Percentiles rank a stretch among this genome's conserved stretches.
Conservation (phyloP, 1,140 invertebrate species). For the Formica exsecta region DNA sequence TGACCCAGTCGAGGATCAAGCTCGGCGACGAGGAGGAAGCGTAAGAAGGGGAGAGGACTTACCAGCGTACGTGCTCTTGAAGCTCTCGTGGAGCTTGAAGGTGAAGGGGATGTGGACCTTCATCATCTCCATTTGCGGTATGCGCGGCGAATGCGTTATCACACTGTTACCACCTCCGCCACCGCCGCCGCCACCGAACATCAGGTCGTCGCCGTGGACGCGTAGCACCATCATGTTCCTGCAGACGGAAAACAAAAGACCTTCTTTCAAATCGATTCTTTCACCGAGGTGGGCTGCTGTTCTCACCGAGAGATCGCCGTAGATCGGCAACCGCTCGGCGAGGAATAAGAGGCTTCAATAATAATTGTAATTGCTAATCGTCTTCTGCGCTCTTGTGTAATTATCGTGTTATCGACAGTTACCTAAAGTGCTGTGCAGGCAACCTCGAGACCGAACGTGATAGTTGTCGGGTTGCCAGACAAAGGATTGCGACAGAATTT, state of each 20-base stretch:
- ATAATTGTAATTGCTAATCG: no score
- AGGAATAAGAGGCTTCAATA: no score
- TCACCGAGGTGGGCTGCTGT: no score
- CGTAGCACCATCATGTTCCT: constrained; percentile 92
- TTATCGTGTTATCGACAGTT: no score
- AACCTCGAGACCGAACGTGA: no score
- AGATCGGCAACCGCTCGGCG: no score
- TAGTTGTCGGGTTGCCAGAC: no score
- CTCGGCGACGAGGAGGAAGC: no score
- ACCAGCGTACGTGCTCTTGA: constrained; percentile 86
- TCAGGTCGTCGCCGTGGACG: constrained; percentile 90
- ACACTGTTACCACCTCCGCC: constrained; percentile 87
- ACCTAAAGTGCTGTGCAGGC: no score
- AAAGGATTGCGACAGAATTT: no score
- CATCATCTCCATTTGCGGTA: constrained; percentile 93
- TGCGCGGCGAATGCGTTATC: constrained; percentile 88
- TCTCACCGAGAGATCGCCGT: no score
- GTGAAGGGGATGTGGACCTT: constrained; percentile 93
- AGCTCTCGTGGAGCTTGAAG: constrained; percentile 90
- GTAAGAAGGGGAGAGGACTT: constrained; percentile 68
- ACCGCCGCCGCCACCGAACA: constrained; percentile 87
- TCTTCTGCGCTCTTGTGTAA: no score
- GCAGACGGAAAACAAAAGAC: constrained; percentile 56
- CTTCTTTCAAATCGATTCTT: not conserved
- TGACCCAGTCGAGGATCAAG: not conserved